phyloP scores from a whole-genome alignment of 2,888 invertebrate species.

The Troilus luridus region DNA sequence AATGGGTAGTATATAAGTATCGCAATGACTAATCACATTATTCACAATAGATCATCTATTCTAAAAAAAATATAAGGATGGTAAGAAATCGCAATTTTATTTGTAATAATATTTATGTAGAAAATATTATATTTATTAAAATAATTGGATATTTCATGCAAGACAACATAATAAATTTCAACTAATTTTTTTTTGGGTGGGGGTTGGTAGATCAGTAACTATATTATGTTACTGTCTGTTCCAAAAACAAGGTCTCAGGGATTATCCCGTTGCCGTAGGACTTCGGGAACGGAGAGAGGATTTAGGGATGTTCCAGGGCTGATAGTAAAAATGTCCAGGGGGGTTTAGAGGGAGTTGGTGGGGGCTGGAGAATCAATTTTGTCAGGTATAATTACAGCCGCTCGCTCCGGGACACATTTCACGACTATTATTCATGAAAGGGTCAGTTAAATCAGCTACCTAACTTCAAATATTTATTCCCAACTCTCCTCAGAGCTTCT shows the following conservation, averaged over 20 bases:
- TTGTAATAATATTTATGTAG: too few relatives aligned
- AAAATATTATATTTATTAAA: too few relatives aligned
- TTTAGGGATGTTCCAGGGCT: not conserved
- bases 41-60: too few relatives aligned
- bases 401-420: not conserved
- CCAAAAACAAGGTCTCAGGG: not conserved
- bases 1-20: too few relatives aligned
- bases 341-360: not conserved
- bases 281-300: not conserved
- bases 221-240: not conserved
- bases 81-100: too few relatives aligned
- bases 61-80: too few relatives aligned
- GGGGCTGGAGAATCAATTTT: conserved; percentile 20
- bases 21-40: too few relatives aligned
- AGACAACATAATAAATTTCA: too few relatives aligned
- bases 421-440: conserved; percentile 33
- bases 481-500: not conserved
- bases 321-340: conserved; percentile 27
- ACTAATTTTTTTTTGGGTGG: too few relatives aligned
- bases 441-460: conserved; percentile 8
- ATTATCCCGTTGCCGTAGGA: not conserved
- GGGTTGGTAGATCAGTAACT: not conserved
- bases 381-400: conserved; percentile 32
- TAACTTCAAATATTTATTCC: conserved; percentile 24
- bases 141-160: too few relatives aligned